These are phyloP conservation scores for Mus spretus DNA, from an alignment of 2,797 vertebrate species.

Conservation along the genomic window DNA sequence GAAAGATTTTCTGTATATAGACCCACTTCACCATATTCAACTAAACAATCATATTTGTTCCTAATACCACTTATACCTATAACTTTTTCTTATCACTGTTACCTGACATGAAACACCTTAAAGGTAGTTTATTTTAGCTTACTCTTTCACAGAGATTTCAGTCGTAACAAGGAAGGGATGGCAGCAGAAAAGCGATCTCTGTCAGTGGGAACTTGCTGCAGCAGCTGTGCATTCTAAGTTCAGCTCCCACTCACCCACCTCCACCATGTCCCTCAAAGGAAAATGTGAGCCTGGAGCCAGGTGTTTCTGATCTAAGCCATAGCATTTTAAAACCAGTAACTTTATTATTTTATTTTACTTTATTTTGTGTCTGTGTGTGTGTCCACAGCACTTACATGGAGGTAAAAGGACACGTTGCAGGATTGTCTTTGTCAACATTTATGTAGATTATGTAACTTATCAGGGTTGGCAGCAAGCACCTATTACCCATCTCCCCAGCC, in stretches of 20 bases:
- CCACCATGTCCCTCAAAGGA: not conserved
- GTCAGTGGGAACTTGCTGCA: not conserved
- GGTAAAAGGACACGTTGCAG: not conserved
- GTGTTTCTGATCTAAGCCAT: not conserved
- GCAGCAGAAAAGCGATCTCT: not conserved
- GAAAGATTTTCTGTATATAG: not conserved
- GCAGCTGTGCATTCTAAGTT: not conserved
- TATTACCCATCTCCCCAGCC: not conserved
- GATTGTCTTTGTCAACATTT: not conserved
- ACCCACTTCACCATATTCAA: not conserved
- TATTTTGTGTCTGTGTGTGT: not conserved
- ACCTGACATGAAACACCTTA: not conserved
- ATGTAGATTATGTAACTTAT: not conserved
- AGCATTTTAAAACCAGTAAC: not conserved
- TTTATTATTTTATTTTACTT: not conserved
- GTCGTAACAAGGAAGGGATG: not conserved
- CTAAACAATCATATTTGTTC: not conserved
- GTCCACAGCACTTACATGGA: not conserved
- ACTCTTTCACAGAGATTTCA: not conserved
- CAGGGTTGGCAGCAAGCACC: not conserved
- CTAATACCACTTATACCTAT: not conserved
- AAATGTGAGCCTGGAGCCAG: not conserved
- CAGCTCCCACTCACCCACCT: not conserved
- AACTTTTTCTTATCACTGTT: not conserved
- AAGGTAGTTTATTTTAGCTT: not conserved